Evolutionary conservation across 2,888 invertebrate species (phyloP).

Genomic region (Hirtodrosophila confusa): DNA sequence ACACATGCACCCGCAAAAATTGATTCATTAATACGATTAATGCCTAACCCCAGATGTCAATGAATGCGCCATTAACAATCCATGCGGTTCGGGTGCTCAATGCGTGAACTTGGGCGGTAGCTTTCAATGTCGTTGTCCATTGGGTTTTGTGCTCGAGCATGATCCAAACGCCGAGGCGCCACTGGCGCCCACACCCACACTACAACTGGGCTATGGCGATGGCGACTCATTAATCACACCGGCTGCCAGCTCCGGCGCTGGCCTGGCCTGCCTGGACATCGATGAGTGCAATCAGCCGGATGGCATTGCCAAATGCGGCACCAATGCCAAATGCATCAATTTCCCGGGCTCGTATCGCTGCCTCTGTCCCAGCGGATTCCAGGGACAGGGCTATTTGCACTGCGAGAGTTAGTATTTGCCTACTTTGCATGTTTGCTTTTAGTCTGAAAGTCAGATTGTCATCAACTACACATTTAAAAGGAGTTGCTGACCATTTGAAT

Average conservation of each 20-base stretch:
- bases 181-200: constrained; percentile 39
- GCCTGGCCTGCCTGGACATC: constrained; percentile 88
- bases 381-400: constrained; percentile 89
- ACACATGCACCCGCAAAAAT: constrained; percentile 49
- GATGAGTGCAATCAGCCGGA: constrained; percentile 89
- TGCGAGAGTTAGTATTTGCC: constrained; percentile 89
- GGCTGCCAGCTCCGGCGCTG: constrained; percentile 70
- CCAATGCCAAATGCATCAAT: constrained; percentile 92
- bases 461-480: neutral
- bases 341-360: constrained; percentile 92
- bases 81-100: constrained; percentile 89
- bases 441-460: constrained; percentile 3
- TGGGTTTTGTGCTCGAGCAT: constrained; percentile 87
- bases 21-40: constrained; percentile 63
- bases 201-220: constrained; percentile 66
- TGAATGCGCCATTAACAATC: constrained; percentile 87
- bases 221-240: constrained; percentile 52
- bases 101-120: constrained; percentile 91
- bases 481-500: constrained; percentile 4
- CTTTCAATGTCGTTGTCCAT: constrained; percentile 89
- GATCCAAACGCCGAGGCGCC: constrained; percentile 61
- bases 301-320: constrained; percentile 91
- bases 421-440: constrained; percentile 75
- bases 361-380: constrained; percentile 90
- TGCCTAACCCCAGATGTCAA: constrained; percentile 87